Percentiles rank a stretch among this genome's conserved stretches.
Evolutionary conservation across 2,113 vertebrate species (phyloP).

Genomic region (Nannospalax galili): DNA sequence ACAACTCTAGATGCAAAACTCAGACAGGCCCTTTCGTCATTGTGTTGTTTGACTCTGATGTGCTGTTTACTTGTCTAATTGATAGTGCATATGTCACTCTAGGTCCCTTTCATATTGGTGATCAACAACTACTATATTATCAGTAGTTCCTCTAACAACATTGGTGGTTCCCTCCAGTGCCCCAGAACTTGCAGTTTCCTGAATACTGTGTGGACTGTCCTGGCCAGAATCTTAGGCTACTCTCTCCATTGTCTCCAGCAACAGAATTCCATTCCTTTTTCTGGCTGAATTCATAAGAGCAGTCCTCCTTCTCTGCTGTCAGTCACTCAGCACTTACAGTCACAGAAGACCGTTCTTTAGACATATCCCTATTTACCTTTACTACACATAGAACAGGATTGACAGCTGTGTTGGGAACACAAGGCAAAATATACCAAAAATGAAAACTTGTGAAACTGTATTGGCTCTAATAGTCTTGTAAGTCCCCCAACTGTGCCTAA

Average conservation of each 20-base stretch:
- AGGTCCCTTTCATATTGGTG: background rate
- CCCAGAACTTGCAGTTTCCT: background rate
- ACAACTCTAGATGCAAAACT: background rate
- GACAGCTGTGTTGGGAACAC: constrained; percentile 40
- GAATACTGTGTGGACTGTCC: background rate
- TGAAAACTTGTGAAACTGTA: constrained; percentile 60
- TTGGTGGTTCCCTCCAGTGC: background rate
- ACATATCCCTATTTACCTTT: background rate
- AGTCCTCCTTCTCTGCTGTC: constrained; percentile 55
- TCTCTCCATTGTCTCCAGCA: background rate
- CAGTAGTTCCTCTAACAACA: background rate
- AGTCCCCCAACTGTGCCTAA: too few species aligned
- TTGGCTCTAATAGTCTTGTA: background rate
- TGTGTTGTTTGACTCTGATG: background rate
- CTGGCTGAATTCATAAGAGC: too few species aligned
- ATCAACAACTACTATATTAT: constrained; percentile 39
- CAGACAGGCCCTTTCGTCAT: background rate
- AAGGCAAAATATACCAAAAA: constrained; percentile 17
- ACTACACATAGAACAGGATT: background rate
- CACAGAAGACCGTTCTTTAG: constrained; percentile 21
- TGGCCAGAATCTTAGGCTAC: background rate
- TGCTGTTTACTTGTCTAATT: background rate
- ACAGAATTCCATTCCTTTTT: too few species aligned
- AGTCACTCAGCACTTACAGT: background rate
- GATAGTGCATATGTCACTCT: background rate